Percentiles rank a stretch among this genome's conserved stretches.
Conservation (phyloP, 2,113 vertebrate species). For the Eclectus roratus region DNA sequence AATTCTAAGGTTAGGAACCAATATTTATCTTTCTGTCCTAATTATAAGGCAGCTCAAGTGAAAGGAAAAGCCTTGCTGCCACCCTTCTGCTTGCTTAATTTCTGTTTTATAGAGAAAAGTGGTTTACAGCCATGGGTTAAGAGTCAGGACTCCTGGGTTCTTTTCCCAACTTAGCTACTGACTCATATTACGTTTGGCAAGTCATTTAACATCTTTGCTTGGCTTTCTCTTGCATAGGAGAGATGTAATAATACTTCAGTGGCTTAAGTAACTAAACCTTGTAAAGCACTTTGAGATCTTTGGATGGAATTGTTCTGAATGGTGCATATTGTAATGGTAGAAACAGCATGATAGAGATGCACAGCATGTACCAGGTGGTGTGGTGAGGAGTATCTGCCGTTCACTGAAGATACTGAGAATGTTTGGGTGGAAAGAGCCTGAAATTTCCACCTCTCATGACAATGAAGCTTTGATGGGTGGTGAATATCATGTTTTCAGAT, state of each 20-base stretch:
- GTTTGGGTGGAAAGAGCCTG: not conserved
- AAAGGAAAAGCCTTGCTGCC: not conserved
- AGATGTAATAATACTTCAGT: conserved; percentile 41
- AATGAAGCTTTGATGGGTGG: not conserved
- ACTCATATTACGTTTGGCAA: conserved; percentile 45
- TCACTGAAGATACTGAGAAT: not conserved
- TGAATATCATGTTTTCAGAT: not conserved
- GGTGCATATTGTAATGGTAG: not conserved
- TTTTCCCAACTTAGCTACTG: conserved; percentile 57
- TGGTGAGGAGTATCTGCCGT: not conserved
- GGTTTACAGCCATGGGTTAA: conserved; percentile 42
- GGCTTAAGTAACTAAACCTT: conserved; percentile 53
- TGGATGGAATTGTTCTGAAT: conserved; percentile 5
- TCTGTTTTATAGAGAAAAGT: conserved; percentile 43
- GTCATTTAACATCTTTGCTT: conserved; percentile 46
- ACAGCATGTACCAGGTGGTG: not conserved
- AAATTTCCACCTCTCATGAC: not conserved
- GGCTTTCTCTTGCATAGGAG: conserved; percentile 3
- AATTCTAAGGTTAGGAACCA: not conserved
- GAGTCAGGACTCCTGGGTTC: conserved; percentile 50
- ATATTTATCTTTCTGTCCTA: not conserved
- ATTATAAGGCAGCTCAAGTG: not conserved
- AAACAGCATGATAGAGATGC: not conserved
- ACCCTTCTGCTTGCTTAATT: not conserved
- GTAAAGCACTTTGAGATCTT: not conserved